A percentile compares a stretch with the other conserved stretches of the same genome.
phyloP scores from a whole-genome alignment of 2,888 invertebrate genomes.

The Lymantria dispar region DNA sequence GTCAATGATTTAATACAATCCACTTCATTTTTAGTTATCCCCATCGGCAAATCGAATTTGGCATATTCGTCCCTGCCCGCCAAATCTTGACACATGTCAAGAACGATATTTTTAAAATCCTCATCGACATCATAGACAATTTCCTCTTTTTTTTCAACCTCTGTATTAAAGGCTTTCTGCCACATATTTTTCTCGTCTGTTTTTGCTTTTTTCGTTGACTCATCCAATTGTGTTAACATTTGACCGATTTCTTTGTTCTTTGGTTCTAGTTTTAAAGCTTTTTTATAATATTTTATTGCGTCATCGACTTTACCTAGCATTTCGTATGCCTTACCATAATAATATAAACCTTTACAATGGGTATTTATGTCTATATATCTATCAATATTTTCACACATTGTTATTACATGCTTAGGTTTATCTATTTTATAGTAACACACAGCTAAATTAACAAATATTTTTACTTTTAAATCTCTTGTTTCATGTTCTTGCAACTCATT shows the following conservation, averaged over 20 bases:
- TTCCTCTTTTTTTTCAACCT: constrained; percentile 20
- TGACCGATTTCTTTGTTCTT: constrained; percentile 66
- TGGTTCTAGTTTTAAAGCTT: constrained; percentile 67
- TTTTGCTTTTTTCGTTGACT: constrained; percentile 37
- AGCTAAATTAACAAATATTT: constrained; percentile 58
- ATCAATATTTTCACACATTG: constrained; percentile 63
- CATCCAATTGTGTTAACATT: constrained; percentile 52
- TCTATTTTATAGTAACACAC: constrained; percentile 64
- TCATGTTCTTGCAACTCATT: constrained; percentile 41
- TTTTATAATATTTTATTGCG: constrained; percentile 58
- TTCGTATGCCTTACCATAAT: constrained; percentile 59
- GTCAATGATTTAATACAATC: constrained; percentile 54
- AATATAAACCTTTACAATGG: constrained; percentile 65
- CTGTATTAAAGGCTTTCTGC: constrained; percentile 53
- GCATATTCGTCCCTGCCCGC: constrained; percentile 47
- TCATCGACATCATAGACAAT: constrained; percentile 54
- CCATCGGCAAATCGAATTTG: constrained; percentile 58
- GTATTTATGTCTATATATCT: constrained; percentile 51
- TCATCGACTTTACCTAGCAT: constrained; percentile 52
- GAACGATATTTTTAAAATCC: constrained; percentile 54
- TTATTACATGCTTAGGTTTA: constrained; percentile 60
- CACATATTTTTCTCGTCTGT: constrained; percentile 58
- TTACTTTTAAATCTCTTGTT: constrained; percentile 52
- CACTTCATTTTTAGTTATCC: constrained; percentile 53
- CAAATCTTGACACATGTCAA: constrained; percentile 63